Evolutionary conservation across 2,888 invertebrate species (phyloP).

Genomic region (Marasmarcha lunaedactyla): DNA sequence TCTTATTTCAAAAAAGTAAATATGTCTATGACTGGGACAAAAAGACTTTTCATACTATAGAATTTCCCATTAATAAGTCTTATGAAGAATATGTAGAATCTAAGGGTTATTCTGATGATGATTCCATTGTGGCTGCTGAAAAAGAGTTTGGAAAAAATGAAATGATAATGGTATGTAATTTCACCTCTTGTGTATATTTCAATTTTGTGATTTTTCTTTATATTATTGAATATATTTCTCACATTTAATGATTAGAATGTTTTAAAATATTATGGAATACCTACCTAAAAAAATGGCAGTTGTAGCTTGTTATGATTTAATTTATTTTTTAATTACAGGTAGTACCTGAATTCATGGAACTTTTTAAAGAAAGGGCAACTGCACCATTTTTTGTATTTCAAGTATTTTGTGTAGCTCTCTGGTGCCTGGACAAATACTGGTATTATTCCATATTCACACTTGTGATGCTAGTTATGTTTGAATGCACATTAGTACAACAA

Average conservation of each 20-base stretch:
- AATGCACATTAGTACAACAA: conserved; percentile 98
- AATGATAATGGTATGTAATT: conserved; percentile 77
- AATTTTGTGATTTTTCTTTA: conserved; percentile 3
- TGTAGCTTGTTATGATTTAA: too few relatives aligned
- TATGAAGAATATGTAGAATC: conserved; percentile 82
- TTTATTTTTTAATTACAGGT: conserved; percentile 70
- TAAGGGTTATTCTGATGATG: conserved; percentile 90
- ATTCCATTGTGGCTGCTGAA: conserved; percentile 79
- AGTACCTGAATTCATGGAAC: conserved; percentile 95
- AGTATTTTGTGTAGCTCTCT: conserved; percentile 97
- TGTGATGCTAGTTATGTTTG: conserved; percentile 95
- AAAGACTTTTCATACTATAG: conserved; percentile 82
- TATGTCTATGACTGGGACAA: conserved; percentile 90
- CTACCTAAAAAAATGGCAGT: too few relatives aligned
- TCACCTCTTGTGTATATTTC: too few relatives aligned
- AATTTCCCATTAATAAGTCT: conserved; percentile 84
- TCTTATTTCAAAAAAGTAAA: conserved; percentile 97
- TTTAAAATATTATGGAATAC: too few relatives aligned
- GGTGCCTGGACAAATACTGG: conserved; percentile 99
- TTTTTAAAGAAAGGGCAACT: conserved; percentile 97
- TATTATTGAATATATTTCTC: too few relatives aligned
- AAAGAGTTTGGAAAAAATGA: conserved; percentile 91
- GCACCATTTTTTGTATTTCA: conserved; percentile 99
- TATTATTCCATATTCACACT: conserved; percentile 97
- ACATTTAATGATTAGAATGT: too few relatives aligned